Evolutionary conservation across 1,140 invertebrate species (phyloP), one percentile per base, ranked within the genome.

Genomic region (Batillaria attramentaria): DNA sequence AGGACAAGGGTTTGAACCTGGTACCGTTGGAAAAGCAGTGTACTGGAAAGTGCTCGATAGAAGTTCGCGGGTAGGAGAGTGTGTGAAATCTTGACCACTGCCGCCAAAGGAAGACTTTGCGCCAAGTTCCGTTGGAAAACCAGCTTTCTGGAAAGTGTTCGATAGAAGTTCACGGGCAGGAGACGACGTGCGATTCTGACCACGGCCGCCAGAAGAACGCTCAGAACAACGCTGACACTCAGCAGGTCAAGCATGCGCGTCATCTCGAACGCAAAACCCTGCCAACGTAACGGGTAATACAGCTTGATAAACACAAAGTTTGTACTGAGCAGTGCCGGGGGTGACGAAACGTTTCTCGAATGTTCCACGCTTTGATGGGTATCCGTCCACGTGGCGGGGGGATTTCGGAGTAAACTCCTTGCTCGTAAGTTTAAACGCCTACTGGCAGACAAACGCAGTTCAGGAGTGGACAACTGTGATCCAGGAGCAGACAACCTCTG

Each of bases 271-370:
- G 82, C 82, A 69, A 77, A 85, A 4, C 84, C 84, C 57, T 78
- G 77, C 82, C 80, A 83, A 18, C 78, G 66, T 35, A 79, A 72
- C 16, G 84, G 84, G 74, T 82, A 84, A 54, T 76, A 84, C 2
- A 85, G 72, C 62, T 85, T 85, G n/a, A 85, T 28, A 57, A 54
- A 81, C 2, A 72, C 76, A 79, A 83, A 81, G 24, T 77, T 41
- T n/a, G n/a, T n/a, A 28, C 39, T 31, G 31, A 42, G 50, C 8
- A 46, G 43, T 24, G 68, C 39, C 5, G 68, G 33, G 3, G 68
- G 68, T 5, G 68, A 70, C 24, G 10, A 74, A 3, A 39, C 24
- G n/a, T 68, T 35, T 3, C 46, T 33, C 42, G 41, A 43, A 65
- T 50, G 60, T 24, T 66, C 50, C n/a, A n/a, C n/a, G n/a, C n/a